phyloP scores from a whole-genome alignment of 2,113 vertebrate genomes.

The Clarias gariepinus region DNA sequence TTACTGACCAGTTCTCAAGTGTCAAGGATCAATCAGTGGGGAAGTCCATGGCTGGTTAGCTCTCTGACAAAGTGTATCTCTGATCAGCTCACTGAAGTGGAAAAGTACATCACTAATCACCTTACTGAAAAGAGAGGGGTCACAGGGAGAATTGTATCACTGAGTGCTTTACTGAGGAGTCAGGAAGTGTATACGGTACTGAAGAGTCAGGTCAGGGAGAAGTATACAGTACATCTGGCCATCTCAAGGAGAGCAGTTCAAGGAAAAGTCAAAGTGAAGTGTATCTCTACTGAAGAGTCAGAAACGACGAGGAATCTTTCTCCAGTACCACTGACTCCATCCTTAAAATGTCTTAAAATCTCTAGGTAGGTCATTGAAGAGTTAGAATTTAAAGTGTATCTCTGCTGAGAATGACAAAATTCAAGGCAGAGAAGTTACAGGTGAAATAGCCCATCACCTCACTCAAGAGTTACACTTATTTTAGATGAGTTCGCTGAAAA shows the following conservation, averaged over 20 bases:
- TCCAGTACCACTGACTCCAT: too few species aligned
- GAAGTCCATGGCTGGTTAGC: neutral
- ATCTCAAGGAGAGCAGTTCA: neutral
- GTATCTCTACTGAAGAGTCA: neutral
- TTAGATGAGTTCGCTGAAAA: constrained; percentile 1
- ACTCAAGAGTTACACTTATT: neutral
- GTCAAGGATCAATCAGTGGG: neutral
- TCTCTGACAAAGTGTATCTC: neutral
- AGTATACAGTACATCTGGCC: too few species aligned
- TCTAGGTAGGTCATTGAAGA: neutral
- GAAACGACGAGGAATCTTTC: neutral
- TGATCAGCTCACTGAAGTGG: neutral
- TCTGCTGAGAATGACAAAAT: neutral
- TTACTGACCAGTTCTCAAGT: neutral
- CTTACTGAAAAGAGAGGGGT: neutral
- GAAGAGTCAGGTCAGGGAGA: neutral
- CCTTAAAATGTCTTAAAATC: too few species aligned
- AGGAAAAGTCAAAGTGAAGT: neutral
- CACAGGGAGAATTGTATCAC: neutral
- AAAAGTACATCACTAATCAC: too few species aligned
- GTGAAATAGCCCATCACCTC: neutral
- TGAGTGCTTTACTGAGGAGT: neutral
- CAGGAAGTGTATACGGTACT: neutral
- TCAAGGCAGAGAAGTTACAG: neutral
- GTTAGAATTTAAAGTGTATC: neutral